Base-by-base conservation (phyloP, 2,888 invertebrate genomes). In the Calameuta filiformis region DNA sequence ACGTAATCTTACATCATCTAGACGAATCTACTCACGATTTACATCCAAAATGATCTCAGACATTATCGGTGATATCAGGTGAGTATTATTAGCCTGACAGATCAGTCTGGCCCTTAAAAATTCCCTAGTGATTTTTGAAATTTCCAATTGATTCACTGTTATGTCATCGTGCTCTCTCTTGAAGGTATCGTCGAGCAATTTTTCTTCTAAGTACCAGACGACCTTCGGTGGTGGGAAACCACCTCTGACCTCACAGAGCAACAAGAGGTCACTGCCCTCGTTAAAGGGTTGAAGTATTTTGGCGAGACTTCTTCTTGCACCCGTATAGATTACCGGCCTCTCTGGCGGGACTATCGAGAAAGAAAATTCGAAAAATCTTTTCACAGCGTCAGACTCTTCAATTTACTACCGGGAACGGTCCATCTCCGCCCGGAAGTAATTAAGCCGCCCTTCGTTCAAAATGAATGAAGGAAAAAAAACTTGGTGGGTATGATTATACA, bases 31-130 rank as follows among this genome's bases (percentile, higher is more conserved):
- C 90, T 89, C 80, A 90, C 90, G 77, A 81, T 90, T 90, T 37
- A 90, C 85, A 71, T 90, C 87, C 77, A 90, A 76, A 76, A 87
- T 81, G 56, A 90, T 85, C 77, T 90, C 89, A 23, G 87, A 80
- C 4, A 77, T 80, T 31, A 83, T 73, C 2, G 97, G 96, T 89
- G 95, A 94, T 89, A 96, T 95, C 79, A 97, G 94, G 90, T 96
- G 96, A 35, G 97, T 97, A 90, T 97, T 97, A 78, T 95, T 96
- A 6, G 97, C 97, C 89, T 96, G 95, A 89, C 97, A 97, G 89
- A 96, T 96, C 92, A 96, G 96, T 15, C 96, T 96, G 35, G 96
- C 96, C 89, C 96, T 96, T 76, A 96, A 93, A 85, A 96, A 95
- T 74, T 94, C 94, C 81, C 97, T 93, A 81, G 94, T 94, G 78